Percentiles rank a stretch among this genome's conserved stretches.
These are phyloP conservation scores for Heptranchias perlo DNA, from an alignment of 2,113 vertebrate species.

Conservation along the genomic window DNA sequence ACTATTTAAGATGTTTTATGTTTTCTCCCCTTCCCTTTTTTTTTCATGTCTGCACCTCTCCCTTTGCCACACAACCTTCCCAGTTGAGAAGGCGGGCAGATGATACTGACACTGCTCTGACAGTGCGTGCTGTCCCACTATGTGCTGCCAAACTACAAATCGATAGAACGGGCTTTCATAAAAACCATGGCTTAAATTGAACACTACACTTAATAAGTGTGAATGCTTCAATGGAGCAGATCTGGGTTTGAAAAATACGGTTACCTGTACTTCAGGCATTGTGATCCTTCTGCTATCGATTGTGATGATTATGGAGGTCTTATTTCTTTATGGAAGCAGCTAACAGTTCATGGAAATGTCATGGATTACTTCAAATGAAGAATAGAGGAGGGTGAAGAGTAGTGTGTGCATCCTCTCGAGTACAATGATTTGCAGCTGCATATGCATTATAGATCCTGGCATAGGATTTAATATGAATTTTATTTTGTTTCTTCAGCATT, in stretches of 20 bases:
- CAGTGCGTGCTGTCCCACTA: not conserved
- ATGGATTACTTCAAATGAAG: not conserved
- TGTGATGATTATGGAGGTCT: not conserved
- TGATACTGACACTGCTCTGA: not conserved
- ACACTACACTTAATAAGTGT: not conserved
- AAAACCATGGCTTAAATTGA: not conserved
- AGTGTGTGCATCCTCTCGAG: not conserved
- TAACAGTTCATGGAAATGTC: not conserved
- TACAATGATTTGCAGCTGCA: not conserved
- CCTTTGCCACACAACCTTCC: no score
- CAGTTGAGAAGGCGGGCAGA: not conserved
- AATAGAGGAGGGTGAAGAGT: not conserved
- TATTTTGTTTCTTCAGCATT: constrained; percentile 19
- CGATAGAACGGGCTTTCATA: not conserved
- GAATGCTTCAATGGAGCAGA: not conserved
- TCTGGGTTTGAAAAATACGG: not conserved
- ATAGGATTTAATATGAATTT: not conserved
- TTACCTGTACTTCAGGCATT: not conserved
- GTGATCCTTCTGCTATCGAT: not conserved
- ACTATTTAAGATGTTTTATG: not conserved
- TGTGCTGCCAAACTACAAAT: not conserved
- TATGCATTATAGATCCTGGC: not conserved
- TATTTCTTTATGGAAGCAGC: not conserved
- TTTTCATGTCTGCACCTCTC: not conserved
- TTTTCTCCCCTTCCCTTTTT: not conserved